phyloP scores from a whole-genome alignment of 2,888 invertebrate species.

The Watsonalla binaria region DNA sequence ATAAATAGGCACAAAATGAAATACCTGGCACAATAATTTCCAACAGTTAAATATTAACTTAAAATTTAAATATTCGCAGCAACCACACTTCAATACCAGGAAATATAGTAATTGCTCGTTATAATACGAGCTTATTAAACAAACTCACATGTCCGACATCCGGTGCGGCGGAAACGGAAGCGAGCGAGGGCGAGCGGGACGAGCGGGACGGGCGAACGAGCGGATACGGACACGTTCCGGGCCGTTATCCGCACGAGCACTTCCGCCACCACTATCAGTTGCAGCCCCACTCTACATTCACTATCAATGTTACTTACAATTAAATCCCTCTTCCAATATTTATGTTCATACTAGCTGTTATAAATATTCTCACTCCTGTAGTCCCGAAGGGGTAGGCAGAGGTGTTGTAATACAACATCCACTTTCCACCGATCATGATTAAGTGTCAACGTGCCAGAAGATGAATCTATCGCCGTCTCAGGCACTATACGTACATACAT shows the following conservation, averaged over 20 bases:
- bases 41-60: background rate
- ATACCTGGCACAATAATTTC: no score
- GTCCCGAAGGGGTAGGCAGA: no score
- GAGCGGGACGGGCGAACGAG: conserved; percentile 25
- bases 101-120: conserved; percentile 24
- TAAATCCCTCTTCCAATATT: background rate
- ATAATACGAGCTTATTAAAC: conserved; percentile 39
- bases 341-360: background rate
- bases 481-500: no score
- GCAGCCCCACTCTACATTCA: conserved; percentile 12
- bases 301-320: background rate
- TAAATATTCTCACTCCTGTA: background rate
- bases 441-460: no score
- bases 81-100: conserved; percentile 7
- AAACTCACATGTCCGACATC: conserved; percentile 25
- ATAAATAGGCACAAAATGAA: no score
- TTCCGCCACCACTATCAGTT: conserved; percentile 39
- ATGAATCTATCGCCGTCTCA: no score
- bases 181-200: conserved; percentile 7
- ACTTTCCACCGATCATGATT: no score
- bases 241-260: conserved; percentile 57
- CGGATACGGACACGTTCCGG: conserved; percentile 61
- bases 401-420: no score
- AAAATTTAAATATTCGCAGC: conserved; percentile 1
- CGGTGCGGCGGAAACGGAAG: conserved; percentile 36